phyloP scores from a whole-genome alignment of 2,113 vertebrate genomes.

The Phoxinus phoxinus region DNA sequence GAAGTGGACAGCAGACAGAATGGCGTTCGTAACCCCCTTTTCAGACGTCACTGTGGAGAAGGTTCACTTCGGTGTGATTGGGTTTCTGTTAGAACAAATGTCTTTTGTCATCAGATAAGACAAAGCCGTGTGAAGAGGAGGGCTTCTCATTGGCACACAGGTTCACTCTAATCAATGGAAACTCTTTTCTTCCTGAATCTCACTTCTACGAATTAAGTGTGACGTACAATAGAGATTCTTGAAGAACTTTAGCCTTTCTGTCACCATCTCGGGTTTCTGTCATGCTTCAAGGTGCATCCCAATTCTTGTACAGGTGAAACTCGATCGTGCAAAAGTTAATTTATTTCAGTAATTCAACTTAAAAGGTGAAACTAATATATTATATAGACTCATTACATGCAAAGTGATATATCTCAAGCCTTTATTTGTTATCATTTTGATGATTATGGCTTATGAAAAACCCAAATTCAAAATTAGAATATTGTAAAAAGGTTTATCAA shows the following conservation, averaged over 20 bases:
- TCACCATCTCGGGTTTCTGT: neutral
- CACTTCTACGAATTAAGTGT: neutral
- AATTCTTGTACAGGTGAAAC: too few species aligned
- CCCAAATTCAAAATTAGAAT: too few species aligned
- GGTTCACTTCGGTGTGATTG: slow-evolving; percentile 7
- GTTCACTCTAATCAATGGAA: neutral
- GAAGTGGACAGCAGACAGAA: neutral
- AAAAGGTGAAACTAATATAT: too few species aligned
- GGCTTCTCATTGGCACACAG: neutral
- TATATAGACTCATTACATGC: too few species aligned
- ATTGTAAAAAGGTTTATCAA: too few species aligned
- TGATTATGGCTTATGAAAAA: too few species aligned
- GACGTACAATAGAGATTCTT: neutral
- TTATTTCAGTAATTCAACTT: too few species aligned
- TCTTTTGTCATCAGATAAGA: neutral
- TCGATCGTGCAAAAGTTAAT: too few species aligned
- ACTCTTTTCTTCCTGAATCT: neutral
- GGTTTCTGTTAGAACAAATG: neutral
- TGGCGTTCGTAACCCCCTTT: neutral
- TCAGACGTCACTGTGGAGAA: neutral
- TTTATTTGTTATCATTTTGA: too few species aligned
- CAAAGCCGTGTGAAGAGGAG: neutral
- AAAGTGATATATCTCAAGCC: too few species aligned
- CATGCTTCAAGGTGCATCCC: too few species aligned
- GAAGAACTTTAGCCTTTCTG: neutral